Base-by-base conservation (phyloP, 2,888 invertebrate genomes). In the Loripinus fragilis region DNA sequence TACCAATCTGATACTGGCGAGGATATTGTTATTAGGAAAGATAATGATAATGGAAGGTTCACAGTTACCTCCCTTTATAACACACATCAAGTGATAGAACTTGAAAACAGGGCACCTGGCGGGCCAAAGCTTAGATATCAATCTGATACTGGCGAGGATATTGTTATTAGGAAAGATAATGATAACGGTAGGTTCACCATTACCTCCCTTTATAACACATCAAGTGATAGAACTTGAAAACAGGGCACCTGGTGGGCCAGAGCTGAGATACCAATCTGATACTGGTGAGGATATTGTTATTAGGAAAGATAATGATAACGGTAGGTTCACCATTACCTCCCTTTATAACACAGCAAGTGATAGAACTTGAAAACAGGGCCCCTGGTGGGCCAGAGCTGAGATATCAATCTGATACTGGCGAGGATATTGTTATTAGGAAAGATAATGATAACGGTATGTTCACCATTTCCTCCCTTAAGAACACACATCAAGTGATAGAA, bases 141-240 rank as follows among this genome's bases (percentile, higher is more conserved):
- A 15, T 52, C 83, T 12, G 78, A 85, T 42, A 81, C 71, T 28
- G 86, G 86, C 2, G 86, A 86, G 12, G 38, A 38, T 38, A 50
- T 86, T 3, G 45, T 72, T 3, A 45, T 86, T 25, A 75, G 68
- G 38, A 82, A 79, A 69, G 81, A 83, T 48, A 64, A 71, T 2
- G 81, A 78, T 35, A 82, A 75, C 33, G 71, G 86, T 86, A 78
- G 69, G 48, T 15, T 48, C 12, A 3, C n/a, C n/a, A n/a, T n/a
- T n/a, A n/a, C n/a, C n/a, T n/a, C n/a, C n/a, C n/a, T n/a, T n/a
- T n/a, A n/a, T n/a, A n/a, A n/a, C n/a, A n/a, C n/a, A n/a, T n/a
- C n/a, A n/a, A n/a, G n/a, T n/a, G n/a, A n/a, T n/a, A n/a, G 86
- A 80, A 71, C 65, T 90, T 17, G 89, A 89, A 52, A 73, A 81